Conservation (phyloP, 2,113 vertebrate genomes). For the Clinocottus analis region DNA sequence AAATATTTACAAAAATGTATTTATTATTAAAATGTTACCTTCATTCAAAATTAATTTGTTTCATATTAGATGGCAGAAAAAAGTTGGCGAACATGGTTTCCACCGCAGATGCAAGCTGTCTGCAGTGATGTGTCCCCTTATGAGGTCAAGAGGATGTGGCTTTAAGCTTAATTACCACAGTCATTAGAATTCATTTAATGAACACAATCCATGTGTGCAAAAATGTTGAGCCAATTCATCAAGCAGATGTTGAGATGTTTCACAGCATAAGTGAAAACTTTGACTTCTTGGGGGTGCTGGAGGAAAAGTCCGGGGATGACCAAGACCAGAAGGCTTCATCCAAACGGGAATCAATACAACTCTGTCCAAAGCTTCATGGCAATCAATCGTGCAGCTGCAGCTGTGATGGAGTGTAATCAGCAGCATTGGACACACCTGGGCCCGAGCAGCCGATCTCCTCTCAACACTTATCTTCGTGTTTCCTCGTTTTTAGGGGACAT, state of each 20-base stretch:
- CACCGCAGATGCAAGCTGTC: not conserved
- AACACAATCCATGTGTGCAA: not conserved
- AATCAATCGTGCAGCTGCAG: too few relatives aligned
- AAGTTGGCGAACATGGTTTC: not conserved
- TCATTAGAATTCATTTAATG: not conserved
- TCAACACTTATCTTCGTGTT: not conserved
- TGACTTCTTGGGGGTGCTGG: too few relatives aligned
- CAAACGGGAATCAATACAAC: too few relatives aligned
- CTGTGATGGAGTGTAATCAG: too few relatives aligned
- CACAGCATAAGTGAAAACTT: too few relatives aligned
- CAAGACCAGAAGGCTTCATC: too few relatives aligned
- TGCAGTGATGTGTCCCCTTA: not conserved
- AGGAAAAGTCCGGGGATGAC: too few relatives aligned
- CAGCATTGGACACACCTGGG: not conserved
- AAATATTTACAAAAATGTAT: not conserved
- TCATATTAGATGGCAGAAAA: not conserved
- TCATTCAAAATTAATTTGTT: not conserved
- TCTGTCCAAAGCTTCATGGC: too few relatives aligned
- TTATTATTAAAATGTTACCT: conserved; percentile 1
- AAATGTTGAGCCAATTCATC: not conserved
- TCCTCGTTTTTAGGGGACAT: too few relatives aligned
- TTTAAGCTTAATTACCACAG: not conserved
- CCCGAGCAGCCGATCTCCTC: too few relatives aligned
- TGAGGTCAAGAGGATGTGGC: not conserved
- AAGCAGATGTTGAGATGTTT: not conserved